These are phyloP conservation scores for Troides aeacus DNA, from an alignment of 2,888 invertebrate species.

Conservation along the genomic window DNA sequence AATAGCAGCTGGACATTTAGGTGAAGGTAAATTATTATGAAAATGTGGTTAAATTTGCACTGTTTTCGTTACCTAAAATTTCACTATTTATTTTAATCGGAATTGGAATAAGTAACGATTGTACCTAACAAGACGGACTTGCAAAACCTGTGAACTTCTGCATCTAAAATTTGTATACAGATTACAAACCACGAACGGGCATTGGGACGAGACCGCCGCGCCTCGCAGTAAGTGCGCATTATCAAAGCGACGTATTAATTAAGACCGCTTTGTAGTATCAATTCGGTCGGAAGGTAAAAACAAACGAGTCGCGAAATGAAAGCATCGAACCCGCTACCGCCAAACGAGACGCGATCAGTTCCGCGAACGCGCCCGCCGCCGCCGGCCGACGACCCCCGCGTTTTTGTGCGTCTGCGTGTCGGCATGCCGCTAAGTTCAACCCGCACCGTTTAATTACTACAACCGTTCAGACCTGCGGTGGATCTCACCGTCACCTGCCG, in stretches of 20 bases:
- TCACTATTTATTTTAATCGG: no score
- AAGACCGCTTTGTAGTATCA: slow-evolving; percentile 6
- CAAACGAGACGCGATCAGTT: slow-evolving; percentile 19
- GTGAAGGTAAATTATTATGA: no score
- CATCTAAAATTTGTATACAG: no score
- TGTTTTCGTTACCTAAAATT: no score
- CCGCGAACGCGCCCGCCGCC: slow-evolving; percentile 23
- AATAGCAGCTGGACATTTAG: no score
- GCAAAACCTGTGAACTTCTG: no score
- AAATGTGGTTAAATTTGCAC: no score
- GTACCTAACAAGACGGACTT: no score
- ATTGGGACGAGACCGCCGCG: no score
- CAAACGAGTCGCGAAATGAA: slow-evolving; percentile 10
- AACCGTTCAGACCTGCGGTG: not conserved
- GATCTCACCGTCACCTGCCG: no score
- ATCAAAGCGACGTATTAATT: slow-evolving; percentile 10
- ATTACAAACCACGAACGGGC: no score
- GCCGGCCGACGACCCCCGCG: slow-evolving; percentile 35
- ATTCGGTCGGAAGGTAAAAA: slow-evolving; percentile 12
- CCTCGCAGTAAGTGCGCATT: not conserved
- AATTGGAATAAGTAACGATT: no score
- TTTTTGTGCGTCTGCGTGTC: slow-evolving; percentile 37
- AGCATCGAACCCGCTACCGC: slow-evolving; percentile 14
- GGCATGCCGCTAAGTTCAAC: slow-evolving; percentile 29
- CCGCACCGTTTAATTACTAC: slow-evolving; percentile 14